Conservation (phyloP, 2,888 invertebrate species). For the Leptarthrus brevirostris region DNA sequence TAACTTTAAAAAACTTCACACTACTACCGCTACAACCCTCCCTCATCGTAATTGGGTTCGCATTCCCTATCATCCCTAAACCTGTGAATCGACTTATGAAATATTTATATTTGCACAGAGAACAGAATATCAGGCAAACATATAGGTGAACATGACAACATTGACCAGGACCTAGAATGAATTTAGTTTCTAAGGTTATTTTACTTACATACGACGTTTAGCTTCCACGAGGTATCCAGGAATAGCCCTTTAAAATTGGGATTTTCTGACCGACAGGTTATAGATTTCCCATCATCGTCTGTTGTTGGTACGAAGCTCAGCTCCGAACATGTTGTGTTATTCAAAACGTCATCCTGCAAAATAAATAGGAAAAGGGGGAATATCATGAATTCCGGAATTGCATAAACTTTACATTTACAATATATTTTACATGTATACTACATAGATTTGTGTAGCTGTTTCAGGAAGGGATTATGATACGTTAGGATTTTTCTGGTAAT, state of each 20-base stretch:
- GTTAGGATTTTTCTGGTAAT: no score
- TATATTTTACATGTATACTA: neutral
- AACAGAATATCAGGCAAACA: neutral
- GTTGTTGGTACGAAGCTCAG: slow-evolving; percentile 89
- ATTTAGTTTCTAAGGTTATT: no score
- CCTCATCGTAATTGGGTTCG: no score
- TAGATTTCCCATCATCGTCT: slow-evolving; percentile 88
- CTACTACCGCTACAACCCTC: no score
- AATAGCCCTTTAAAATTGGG: slow-evolving; percentile 86
- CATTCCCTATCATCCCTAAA: no score
- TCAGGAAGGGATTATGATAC: no score
- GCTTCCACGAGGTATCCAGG: slow-evolving; percentile 86
- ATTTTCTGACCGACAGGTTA: slow-evolving; percentile 91
- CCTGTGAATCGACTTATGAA: slow-evolving; percentile 5
- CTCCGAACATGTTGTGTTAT: slow-evolving; percentile 86
- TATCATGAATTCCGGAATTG: no score
- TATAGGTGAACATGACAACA: neutral
- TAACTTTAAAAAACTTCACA: no score
- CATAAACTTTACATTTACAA: neutral
- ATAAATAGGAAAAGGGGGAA: slow-evolving; percentile 25
- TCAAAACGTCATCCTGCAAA: slow-evolving; percentile 79
- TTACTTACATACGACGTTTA: no score
- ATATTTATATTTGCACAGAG: neutral
- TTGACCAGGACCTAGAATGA: neutral
- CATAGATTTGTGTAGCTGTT: neutral